These are phyloP conservation scores for Ethmia dodecea DNA, from an alignment of 2,888 invertebrate genomes.

Conservation along the genomic window DNA sequence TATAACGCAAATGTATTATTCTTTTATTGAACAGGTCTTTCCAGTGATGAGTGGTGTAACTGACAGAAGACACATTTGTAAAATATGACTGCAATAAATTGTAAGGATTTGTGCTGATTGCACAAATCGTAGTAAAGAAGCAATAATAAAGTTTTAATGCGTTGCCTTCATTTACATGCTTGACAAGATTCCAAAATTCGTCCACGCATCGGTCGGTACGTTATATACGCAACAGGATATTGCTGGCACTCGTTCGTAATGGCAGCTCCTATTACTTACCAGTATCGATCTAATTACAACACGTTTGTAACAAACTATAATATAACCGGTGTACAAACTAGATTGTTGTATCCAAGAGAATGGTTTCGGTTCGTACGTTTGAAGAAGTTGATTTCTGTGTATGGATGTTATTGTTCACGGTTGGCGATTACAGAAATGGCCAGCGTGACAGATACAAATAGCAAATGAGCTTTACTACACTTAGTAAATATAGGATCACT, in stretches of 20 bases:
- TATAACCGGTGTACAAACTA: slow-evolving; percentile 16
- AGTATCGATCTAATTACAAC: slow-evolving; percentile 13
- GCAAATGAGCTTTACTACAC: too few species aligned
- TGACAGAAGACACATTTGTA: too few species aligned
- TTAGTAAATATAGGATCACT: too few species aligned
- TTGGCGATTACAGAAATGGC: slow-evolving; percentile 36
- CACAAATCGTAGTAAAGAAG: slow-evolving; percentile 1
- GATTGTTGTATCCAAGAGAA: slow-evolving; percentile 4
- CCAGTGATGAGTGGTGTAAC: too few species aligned
- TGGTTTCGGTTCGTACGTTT: slow-evolving; percentile 17
- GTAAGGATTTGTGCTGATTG: too few species aligned
- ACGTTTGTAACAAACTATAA: slow-evolving; percentile 11
- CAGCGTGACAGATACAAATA: slow-evolving; percentile 24
- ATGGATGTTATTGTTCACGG: slow-evolving; percentile 40
- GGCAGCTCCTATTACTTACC: slow-evolving; percentile 22
- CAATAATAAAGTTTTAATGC: background rate
- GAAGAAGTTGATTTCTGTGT: slow-evolving; percentile 32
- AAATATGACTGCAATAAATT: too few species aligned
- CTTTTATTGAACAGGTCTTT: too few species aligned
- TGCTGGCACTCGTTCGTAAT: slow-evolving; percentile 21
- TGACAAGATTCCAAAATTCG: too few species aligned
- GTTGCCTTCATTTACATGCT: background rate
- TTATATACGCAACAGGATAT: slow-evolving; percentile 22
- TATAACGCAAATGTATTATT: too few species aligned
- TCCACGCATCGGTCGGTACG: too few species aligned